Conservation (phyloP, 2,888 invertebrate species). For the Agrochola lychnidis region DNA sequence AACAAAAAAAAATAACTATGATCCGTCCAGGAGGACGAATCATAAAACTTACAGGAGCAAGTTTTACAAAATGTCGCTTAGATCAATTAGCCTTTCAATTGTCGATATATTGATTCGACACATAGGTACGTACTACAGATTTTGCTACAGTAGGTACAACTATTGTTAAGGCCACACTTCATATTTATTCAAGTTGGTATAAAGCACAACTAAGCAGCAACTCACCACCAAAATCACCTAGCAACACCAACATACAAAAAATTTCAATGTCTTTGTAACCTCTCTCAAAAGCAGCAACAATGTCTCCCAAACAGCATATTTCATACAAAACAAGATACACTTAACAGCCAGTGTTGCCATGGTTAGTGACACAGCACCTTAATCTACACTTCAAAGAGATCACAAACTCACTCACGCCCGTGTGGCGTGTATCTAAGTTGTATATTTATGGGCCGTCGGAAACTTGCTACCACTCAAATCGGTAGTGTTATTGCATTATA, state of each 20-base stretch:
- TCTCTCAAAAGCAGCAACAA: conserved; percentile 24
- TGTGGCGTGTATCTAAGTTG: conserved; percentile 39
- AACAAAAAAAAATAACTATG: no score
- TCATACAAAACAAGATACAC: conserved; percentile 49
- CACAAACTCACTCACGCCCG: conserved; percentile 58
- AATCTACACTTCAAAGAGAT: conserved; percentile 74
- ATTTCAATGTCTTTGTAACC: background rate
- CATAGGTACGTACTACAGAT: background rate
- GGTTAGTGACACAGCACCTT: conserved; percentile 68
- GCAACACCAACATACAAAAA: background rate
- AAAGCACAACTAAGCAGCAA: background rate
- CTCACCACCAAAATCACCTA: background rate
- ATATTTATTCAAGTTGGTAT: background rate
- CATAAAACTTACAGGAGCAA: no score
- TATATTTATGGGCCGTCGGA: conserved; percentile 46
- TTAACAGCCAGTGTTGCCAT: conserved; percentile 48
- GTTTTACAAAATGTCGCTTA: no score
- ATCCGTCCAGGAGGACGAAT: no score
- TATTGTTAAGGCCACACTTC: background rate
- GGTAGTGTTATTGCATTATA: conserved; percentile 37
- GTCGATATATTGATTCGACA: no score
- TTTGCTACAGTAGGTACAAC: background rate
- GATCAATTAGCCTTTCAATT: no score
- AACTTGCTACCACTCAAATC: conserved; percentile 27
- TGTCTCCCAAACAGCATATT: conserved; percentile 47